Conservation (phyloP, 2,797 vertebrate genomes). For the Synanceia verrucosa region DNA sequence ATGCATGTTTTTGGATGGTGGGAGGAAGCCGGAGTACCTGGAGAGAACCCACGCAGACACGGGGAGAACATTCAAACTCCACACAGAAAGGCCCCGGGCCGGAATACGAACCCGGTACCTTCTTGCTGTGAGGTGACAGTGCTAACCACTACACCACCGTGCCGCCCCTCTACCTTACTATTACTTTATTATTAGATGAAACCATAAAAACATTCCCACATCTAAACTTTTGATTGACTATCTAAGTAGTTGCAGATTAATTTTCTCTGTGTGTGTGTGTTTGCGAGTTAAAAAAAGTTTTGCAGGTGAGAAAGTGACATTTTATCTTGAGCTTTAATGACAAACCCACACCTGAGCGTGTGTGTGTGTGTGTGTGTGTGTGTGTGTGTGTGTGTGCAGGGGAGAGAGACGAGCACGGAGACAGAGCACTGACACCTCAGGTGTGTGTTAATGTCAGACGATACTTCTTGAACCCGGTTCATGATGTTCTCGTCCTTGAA, state of each 20-base stretch:
- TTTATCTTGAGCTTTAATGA: conserved; percentile 42
- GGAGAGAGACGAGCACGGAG: conserved; percentile 1
- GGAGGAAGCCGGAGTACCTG: no score
- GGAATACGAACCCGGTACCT: no score
- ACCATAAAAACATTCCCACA: neutral
- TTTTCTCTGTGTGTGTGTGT: neutral
- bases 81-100: no score
- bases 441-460: conserved; percentile 44
- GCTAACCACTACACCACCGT: no score
- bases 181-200: neutral
- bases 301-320: conserved; percentile 76
- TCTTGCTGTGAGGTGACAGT: no score
- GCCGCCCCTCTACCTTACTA: no score
- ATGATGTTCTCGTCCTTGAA: conserved; percentile 30
- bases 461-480: conserved; percentile 11
- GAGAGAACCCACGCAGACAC: no score
- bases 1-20: no score
- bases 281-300: conserved; percentile 30
- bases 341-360: conserved; percentile 8
- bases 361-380: conserved; percentile 15
- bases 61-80: no score
- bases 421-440: conserved; percentile 38
- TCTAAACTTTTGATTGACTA: no score
- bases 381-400: conserved; percentile 2
- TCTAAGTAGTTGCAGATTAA: neutral